These are phyloP conservation scores for Galleria mellonella DNA, from an alignment of 1,140 invertebrate species.

Conservation along the genomic window DNA sequence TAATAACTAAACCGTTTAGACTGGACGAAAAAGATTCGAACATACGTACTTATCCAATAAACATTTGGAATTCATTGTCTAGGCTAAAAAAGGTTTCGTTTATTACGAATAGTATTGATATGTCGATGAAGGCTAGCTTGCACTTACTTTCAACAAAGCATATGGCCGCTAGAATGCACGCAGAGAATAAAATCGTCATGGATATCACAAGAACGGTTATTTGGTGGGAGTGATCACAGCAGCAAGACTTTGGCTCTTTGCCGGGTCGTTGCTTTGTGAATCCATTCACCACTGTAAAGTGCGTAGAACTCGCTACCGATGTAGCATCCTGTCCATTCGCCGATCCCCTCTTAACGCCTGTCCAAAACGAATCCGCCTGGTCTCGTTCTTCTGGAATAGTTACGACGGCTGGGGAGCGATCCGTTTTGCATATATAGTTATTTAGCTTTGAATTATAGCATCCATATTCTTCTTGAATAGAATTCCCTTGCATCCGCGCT, in stretches of 20 bases:
- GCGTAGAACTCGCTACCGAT: constrained; percentile 88
- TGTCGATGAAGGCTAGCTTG: not conserved
- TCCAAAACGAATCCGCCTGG: constrained; percentile 55
- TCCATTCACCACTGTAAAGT: constrained; percentile 89
- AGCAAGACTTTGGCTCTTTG: constrained; percentile 75
- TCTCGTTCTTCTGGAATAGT: constrained; percentile 58
- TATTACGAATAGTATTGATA: not conserved
- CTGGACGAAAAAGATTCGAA: too few relatives aligned
- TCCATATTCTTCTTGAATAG: constrained; percentile 45
- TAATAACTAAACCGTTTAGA: too few relatives aligned
- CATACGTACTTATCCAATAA: too few relatives aligned
- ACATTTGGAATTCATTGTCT: too few relatives aligned
- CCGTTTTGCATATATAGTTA: constrained; percentile 30
- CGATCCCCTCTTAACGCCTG: constrained; percentile 60
- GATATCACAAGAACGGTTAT: constrained; percentile 85
- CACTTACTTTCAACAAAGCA: constrained; percentile 81
- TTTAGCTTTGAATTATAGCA: constrained; percentile 32
- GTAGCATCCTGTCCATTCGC: constrained; percentile 75
- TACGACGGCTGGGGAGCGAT: constrained; percentile 37
- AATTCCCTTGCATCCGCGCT: constrained; percentile 76
- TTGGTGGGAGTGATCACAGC: constrained; percentile 83
- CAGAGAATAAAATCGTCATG: constrained; percentile 85
- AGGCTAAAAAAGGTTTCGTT: not conserved
- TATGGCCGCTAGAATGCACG: constrained; percentile 84
- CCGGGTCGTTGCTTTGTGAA: constrained; percentile 77